These are phyloP conservation scores for Euborellia annulipes DNA, from an alignment of 1,140 invertebrate species.

Conservation along the genomic window DNA sequence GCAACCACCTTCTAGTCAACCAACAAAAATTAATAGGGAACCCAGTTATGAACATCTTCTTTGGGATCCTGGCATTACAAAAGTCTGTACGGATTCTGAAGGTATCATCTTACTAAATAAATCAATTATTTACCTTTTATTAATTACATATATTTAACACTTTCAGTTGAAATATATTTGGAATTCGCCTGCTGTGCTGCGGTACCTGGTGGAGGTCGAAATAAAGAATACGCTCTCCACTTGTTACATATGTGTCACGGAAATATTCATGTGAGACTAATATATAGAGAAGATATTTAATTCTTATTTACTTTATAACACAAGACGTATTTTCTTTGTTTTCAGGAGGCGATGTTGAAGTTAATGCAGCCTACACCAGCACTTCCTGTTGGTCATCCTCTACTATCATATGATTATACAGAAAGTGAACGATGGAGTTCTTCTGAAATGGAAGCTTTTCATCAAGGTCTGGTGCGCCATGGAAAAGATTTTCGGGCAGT, in stretches of 20 bases:
- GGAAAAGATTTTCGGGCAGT: constrained; percentile 91
- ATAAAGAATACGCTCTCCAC: constrained; percentile 88
- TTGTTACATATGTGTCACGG: constrained; percentile 72
- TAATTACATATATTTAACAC: background rate
- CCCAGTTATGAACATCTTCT: constrained; percentile 52
- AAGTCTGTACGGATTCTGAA: constrained; percentile 53
- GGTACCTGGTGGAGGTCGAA: constrained; percentile 75
- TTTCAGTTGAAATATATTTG: constrained; percentile 68
- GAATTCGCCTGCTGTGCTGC: constrained; percentile 86
- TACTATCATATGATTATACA: constrained; percentile 52
- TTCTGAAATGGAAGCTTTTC: constrained; percentile 75
- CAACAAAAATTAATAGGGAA: constrained; percentile 26
- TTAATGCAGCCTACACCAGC: constrained; percentile 60
- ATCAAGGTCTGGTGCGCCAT: constrained; percentile 69
- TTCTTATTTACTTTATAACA: constrained; percentile 2
- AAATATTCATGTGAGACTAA: constrained; percentile 57
- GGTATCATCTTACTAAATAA: no score
- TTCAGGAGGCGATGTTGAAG: constrained; percentile 62
- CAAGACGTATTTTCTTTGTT: constrained; percentile 9
- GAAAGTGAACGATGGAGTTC: constrained; percentile 68
- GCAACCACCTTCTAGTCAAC: constrained; percentile 23
- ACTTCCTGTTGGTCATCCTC: constrained; percentile 56
- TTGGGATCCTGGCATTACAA: constrained; percentile 69
- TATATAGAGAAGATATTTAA: background rate
- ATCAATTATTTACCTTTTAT: no score